Percentiles rank a stretch among this genome's conserved stretches.
These are phyloP conservation scores for Drosophila barbarae DNA, from an alignment of 2,888 invertebrate species.

Conservation along the genomic window DNA sequence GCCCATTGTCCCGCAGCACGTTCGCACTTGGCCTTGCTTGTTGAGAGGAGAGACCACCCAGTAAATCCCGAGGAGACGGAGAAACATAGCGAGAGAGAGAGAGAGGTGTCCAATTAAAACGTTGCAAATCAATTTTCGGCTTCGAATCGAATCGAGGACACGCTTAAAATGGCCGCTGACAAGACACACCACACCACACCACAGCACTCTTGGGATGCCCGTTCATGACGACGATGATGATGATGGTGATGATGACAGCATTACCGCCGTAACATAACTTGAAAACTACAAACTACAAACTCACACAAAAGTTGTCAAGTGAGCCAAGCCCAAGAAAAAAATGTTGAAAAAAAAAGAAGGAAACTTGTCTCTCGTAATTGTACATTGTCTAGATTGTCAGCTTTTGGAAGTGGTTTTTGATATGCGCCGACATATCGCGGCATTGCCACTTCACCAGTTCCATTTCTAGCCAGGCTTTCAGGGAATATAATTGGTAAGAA, in stretches of 20 bases:
- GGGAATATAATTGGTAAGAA: slow-evolving; percentile 5
- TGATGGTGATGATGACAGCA: slow-evolving; percentile 62
- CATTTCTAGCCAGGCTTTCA: slow-evolving; percentile 7
- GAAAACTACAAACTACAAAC: slow-evolving; percentile 26
- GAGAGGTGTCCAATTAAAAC: slow-evolving; percentile 71
- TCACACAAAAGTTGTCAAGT: slow-evolving; percentile 53
- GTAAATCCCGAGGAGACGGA: slow-evolving; percentile 29
- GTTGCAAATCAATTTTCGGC: slow-evolving; percentile 66
- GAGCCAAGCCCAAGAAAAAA: slow-evolving; percentile 64
- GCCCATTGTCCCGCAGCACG: slow-evolving; percentile 42
- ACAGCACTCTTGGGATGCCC: slow-evolving; percentile 24
- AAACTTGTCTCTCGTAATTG: slow-evolving; percentile 68
- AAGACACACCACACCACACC: slow-evolving; percentile 22
- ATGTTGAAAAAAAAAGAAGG: slow-evolving; percentile 7
- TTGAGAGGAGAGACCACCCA: slow-evolving; percentile 60
- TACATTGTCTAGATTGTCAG: slow-evolving; percentile 68
- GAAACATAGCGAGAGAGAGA: slow-evolving; percentile 26
- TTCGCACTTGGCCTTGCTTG: slow-evolving; percentile 58
- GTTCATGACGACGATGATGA: slow-evolving; percentile 1
- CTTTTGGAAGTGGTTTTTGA: slow-evolving; percentile 52
- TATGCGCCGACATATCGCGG: slow-evolving; percentile 62
- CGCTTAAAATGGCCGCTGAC: slow-evolving; percentile 41
- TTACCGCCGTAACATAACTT: slow-evolving; percentile 35
- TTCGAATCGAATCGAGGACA: slow-evolving; percentile 40
- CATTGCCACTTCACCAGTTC: slow-evolving; percentile 41